phyloP scores from a whole-genome alignment of 1,140 invertebrate genomes.

The Stegodyphus mimosarum region DNA sequence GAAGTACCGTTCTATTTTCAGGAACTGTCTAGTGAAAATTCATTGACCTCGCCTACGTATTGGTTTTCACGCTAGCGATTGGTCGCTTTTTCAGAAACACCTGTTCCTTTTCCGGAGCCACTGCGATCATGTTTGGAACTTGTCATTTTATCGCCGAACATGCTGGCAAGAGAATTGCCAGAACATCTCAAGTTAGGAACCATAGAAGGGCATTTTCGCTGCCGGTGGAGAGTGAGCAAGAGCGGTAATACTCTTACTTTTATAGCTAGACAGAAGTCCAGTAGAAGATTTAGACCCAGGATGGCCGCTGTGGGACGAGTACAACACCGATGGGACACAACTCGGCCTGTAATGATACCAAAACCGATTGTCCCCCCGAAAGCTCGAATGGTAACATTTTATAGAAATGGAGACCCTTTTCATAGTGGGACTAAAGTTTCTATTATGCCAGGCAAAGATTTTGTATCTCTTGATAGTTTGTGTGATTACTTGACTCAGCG shows the following conservation, averaged over 20 bases:
- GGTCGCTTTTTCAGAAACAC: slow-evolving; percentile 34
- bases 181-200: slow-evolving; percentile 48
- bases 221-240: slow-evolving; percentile 56
- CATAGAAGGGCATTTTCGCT: slow-evolving; percentile 53
- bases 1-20: not conserved
- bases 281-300: slow-evolving; percentile 21
- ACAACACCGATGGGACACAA: slow-evolving; percentile 39
- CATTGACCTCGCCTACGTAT: slow-evolving; percentile 43
- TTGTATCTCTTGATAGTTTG: slow-evolving; percentile 86
- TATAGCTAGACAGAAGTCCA: slow-evolving; percentile 40
- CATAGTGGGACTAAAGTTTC: slow-evolving; percentile 89
- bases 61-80: slow-evolving; percentile 15
- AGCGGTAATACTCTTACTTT: slow-evolving; percentile 52
- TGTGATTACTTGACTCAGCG: slow-evolving; percentile 74
- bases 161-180: slow-evolving; percentile 54
- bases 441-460: slow-evolving; percentile 87
- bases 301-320: slow-evolving; percentile 49
- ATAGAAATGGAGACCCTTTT: slow-evolving; percentile 92
- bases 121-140: slow-evolving; percentile 31
- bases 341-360: slow-evolving; percentile 40
- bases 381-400: slow-evolving; percentile 85
- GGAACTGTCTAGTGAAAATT: slow-evolving; percentile 15
- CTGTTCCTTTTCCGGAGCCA: not conserved
- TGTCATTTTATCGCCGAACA: slow-evolving; percentile 26
- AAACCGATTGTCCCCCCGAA: slow-evolving; percentile 66